Evolutionary conservation across 92 coral and sea anemone genomes (phyloP).

Genomic region (Heteractis magnifica): DNA sequence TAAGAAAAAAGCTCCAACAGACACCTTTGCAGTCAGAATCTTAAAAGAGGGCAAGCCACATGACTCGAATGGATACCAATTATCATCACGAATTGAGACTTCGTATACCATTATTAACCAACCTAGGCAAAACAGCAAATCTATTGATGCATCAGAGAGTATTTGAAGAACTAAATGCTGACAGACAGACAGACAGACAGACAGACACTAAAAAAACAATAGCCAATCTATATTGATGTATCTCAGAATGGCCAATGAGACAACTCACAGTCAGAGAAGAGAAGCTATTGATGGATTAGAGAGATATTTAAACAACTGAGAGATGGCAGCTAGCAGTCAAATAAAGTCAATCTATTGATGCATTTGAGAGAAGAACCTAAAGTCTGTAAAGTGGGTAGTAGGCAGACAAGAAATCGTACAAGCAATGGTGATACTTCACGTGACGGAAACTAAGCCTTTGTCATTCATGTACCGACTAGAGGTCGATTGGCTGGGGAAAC

Average conservation of each 20-base stretch:
- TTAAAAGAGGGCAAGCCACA: constrained; percentile 19
- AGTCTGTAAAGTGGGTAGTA: neutral
- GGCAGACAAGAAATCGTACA: neutral
- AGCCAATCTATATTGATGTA: neutral
- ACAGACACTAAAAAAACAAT: neutral
- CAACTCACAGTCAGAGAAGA: too few species aligned
- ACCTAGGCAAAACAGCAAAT: neutral
- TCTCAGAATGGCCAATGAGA: too few species aligned
- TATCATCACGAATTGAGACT: constrained; percentile 20
- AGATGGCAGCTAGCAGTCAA: neutral
- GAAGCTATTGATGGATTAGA: neutral
- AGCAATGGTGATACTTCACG: neutral
- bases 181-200: too few species aligned
- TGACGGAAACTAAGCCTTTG: too few species aligned
- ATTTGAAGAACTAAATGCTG: neutral
- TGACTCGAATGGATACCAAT: constrained; percentile 19
- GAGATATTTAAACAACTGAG: neutral
- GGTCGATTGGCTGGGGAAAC: too few species aligned
- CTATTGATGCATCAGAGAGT: constrained; percentile 8
- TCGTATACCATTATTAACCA: constrained; percentile 14
- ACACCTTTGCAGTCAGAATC: constrained; percentile 1
- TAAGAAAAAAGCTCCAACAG: constrained; percentile 12
- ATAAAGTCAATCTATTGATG: neutral
- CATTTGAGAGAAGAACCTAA: neutral
- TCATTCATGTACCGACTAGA: too few species aligned